A percentile compares a stretch with the other conserved stretches of the same genome.
These are phyloP conservation scores for Procambarus clarkii DNA, from an alignment of 1,140 invertebrate species.

Conservation along the genomic window DNA sequence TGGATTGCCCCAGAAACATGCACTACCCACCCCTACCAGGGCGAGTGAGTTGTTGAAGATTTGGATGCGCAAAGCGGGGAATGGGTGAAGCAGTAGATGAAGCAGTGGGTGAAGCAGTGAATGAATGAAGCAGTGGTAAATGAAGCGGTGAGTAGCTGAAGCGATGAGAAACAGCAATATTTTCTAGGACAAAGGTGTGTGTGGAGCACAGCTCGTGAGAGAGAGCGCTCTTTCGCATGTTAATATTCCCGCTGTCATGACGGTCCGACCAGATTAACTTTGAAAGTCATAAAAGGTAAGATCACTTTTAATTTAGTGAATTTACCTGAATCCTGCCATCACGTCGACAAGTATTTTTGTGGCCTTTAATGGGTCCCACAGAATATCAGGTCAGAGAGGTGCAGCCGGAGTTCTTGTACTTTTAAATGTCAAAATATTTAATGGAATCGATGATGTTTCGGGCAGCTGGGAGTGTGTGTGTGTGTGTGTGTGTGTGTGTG, in stretches of 20 bases:
- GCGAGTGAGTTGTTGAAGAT: too few relatives aligned
- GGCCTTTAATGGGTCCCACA: conserved; percentile 16
- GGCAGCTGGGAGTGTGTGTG: too few relatives aligned
- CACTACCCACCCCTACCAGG: too few relatives aligned
- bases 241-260: background rate
- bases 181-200: background rate
- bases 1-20: too few relatives aligned
- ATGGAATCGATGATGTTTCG: background rate
- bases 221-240: background rate
- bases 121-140: too few relatives aligned
- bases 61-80: too few relatives aligned
- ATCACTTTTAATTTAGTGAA: conserved; percentile 56
- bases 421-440: conserved; percentile 35
- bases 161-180: too few relatives aligned
- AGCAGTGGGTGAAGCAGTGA: too few relatives aligned
- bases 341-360: conserved; percentile 33
- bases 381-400: conserved; percentile 3
- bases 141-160: too few relatives aligned
- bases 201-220: conserved; percentile 4
- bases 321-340: conserved; percentile 49
- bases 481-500: conserved; percentile 24
- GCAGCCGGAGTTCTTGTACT: background rate
- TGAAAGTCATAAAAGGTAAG: conserved; percentile 40
- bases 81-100: too few relatives aligned
- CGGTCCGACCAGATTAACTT: conserved; percentile 29